phyloP scores from a whole-genome alignment of 1,140 invertebrate species.

The Andricus grossulariae region DNA sequence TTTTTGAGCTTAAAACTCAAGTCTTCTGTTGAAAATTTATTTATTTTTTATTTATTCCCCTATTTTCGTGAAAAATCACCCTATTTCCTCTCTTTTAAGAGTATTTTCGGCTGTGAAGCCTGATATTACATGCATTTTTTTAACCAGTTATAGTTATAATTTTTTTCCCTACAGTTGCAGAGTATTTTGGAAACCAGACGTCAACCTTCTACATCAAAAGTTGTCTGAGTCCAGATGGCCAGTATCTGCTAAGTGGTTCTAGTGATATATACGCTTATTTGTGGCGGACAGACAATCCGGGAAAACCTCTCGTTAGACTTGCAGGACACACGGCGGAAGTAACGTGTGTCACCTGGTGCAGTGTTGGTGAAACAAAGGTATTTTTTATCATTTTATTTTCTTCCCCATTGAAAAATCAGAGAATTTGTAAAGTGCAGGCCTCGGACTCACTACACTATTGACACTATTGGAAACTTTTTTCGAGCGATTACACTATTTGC shows the following conservation, averaged over 20 bases:
- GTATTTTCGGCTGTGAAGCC: no score
- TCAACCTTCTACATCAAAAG: slow-evolving; percentile 90
- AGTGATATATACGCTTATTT: slow-evolving; percentile 90
- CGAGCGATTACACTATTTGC: no score
- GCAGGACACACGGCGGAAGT: slow-evolving; percentile 88
- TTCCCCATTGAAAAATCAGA: no score
- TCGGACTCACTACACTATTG: no score
- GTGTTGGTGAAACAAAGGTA: slow-evolving; percentile 74
- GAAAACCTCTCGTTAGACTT: slow-evolving; percentile 81
- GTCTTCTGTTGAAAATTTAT: no score
- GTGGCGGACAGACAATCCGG: slow-evolving; percentile 83
- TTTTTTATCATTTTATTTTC: slow-evolving; percentile 5
- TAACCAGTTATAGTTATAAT: not conserved
- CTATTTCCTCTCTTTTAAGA: no score
- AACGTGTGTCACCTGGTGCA: slow-evolving; percentile 88
- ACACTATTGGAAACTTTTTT: no score
- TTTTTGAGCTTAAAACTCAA: no score
- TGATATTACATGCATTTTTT: no score
- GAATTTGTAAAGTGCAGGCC: no score
- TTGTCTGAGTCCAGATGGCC: slow-evolving; percentile 85
- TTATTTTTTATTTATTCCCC: no score
- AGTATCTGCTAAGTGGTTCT: slow-evolving; percentile 89
- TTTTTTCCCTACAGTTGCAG: slow-evolving; percentile 60
- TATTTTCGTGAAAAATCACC: no score
- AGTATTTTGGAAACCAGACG: slow-evolving; percentile 82